Conservation (phyloP, 2,113 vertebrate species). For the Protobothrops flavoviridis region DNA sequence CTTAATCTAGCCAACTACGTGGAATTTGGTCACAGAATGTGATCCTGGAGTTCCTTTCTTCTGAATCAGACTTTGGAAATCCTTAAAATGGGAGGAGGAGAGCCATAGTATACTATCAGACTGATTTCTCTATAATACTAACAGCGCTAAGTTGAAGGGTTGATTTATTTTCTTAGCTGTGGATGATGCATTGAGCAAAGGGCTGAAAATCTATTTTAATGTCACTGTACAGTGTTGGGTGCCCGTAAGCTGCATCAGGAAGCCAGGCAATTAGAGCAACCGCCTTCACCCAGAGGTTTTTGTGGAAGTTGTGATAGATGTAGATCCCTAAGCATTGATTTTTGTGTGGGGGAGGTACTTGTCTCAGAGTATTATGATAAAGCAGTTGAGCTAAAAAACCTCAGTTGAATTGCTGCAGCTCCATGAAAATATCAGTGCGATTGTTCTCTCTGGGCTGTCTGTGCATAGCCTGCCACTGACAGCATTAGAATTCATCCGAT, state of each 20-base stretch:
- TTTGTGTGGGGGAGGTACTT: slow-evolving; percentile 25
- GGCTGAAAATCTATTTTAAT: slow-evolving; percentile 59
- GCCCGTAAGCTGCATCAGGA: slow-evolving; percentile 47
- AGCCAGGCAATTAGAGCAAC: slow-evolving; percentile 56
- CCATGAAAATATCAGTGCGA: slow-evolving; percentile 52
- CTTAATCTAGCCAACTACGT: background rate
- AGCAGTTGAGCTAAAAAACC: slow-evolving; percentile 18
- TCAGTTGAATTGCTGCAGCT: slow-evolving; percentile 44
- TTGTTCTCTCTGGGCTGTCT: slow-evolving; percentile 37
- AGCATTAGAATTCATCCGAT: slow-evolving; percentile 56
- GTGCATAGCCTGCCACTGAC: slow-evolving; percentile 12
- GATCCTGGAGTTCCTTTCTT: background rate
- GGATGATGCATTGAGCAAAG: slow-evolving; percentile 48
- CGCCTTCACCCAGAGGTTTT: slow-evolving; percentile 47
- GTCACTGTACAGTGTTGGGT: slow-evolving; percentile 45
- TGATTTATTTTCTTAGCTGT: slow-evolving; percentile 48
- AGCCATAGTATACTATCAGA: background rate
- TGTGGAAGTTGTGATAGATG: slow-evolving; percentile 55
- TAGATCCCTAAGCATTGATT: slow-evolving; percentile 58
- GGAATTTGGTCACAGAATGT: background rate
- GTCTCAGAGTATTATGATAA: slow-evolving; percentile 53
- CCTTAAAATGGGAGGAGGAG: background rate
- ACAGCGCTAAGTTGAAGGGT: background rate
- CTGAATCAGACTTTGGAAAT: background rate
- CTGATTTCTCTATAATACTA: slow-evolving; percentile 9